Base-by-base conservation (phyloP, 2,113 vertebrate species). In the Recurvirostra avosetta region DNA sequence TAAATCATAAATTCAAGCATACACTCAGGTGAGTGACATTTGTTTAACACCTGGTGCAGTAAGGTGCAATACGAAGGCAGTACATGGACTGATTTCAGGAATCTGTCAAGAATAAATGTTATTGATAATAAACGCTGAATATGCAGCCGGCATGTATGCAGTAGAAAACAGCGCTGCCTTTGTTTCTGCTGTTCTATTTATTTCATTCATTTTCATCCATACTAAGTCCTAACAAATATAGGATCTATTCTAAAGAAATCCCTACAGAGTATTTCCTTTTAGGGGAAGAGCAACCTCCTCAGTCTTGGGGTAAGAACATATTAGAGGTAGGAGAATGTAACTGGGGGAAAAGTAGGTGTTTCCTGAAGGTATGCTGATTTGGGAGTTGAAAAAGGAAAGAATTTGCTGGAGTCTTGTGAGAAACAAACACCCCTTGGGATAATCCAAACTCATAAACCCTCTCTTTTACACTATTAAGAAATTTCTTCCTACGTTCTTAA, bases 371-470 rank as follows among this genome's bases (percentile, higher is more conserved):
- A 55, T 92, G 56, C 65, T 85, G 40, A 55, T 52, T 26, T 89
- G 73, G 84, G 89, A 91, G 52, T 75, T 92, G 84, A 71, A 87
- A 91, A 68, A 87, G 22, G 73, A 91, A 89, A 84, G 65, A 87
- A 96, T 94, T 95, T 94, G 68, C 52, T 95, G 73, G 21, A 56
- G 52, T 78, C 84, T 91, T 89, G 79, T 87, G 86, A 86, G 91
- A 86, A 92, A 58, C 11, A 78, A 83, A 36, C 91, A 78, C 53
- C 78, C 30, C 34, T 87, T 81, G 89, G 87, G 73, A 89, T 89
- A 92, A 96, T 94, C 80, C 89, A 91, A 63, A 89, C 65, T 73
- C 73, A 72, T 75, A 90, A 95, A 92, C 45, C 36, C 36, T 72
- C 25, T 81, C 43, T 89, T 96, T 78, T 67, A 73, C 59, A 27